Evolutionary conservation across 2,888 invertebrate species (phyloP).

Genomic region (Drosophila koepferae): DNA sequence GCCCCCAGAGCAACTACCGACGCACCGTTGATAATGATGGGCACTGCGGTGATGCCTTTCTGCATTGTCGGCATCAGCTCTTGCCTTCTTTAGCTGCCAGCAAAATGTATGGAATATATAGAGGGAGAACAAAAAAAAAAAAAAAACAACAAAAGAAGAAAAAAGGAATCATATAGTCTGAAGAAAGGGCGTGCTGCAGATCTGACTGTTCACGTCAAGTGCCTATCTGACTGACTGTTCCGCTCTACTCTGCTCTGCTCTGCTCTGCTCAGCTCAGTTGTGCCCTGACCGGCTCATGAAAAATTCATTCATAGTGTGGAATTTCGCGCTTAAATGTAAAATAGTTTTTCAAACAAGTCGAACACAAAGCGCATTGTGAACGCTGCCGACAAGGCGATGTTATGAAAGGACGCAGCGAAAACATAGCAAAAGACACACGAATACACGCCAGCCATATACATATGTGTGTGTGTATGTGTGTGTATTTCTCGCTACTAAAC

Average conservation of each 20-base stretch:
- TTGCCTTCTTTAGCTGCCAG: slow-evolving; percentile 28
- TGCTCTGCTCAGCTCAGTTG: slow-evolving; percentile 13
- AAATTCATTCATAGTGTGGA: slow-evolving; percentile 81
- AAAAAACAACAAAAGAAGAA: not conserved
- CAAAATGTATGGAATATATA: not conserved
- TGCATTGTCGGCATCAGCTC: slow-evolving; percentile 51
- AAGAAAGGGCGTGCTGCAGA: slow-evolving; percentile 43
- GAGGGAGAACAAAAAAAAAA: not conserved
- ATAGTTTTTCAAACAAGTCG: slow-evolving; percentile 81
- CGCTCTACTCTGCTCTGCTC: not conserved
- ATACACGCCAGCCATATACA: not conserved
- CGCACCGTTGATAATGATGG: slow-evolving; percentile 71
- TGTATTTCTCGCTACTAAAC: slow-evolving; percentile 16
- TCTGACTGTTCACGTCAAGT: slow-evolving; percentile 64
- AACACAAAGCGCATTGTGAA: slow-evolving; percentile 80
- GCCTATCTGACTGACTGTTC: slow-evolving; percentile 42
- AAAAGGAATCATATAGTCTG: slow-evolving; percentile 16
- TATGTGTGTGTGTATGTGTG: not conserved
- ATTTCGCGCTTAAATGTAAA: slow-evolving; percentile 81
- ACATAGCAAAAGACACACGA: slow-evolving; percentile 63
- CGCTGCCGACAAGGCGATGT: slow-evolving; percentile 68
- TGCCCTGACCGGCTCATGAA: slow-evolving; percentile 58
- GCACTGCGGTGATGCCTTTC: slow-evolving; percentile 41
- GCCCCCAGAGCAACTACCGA: slow-evolving; percentile 30
- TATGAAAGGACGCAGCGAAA: slow-evolving; percentile 75